Percentiles rank a stretch among this genome's conserved stretches.
Conservation (phyloP, 2,113 vertebrate genomes). For the Psilopsiagon aymara region DNA sequence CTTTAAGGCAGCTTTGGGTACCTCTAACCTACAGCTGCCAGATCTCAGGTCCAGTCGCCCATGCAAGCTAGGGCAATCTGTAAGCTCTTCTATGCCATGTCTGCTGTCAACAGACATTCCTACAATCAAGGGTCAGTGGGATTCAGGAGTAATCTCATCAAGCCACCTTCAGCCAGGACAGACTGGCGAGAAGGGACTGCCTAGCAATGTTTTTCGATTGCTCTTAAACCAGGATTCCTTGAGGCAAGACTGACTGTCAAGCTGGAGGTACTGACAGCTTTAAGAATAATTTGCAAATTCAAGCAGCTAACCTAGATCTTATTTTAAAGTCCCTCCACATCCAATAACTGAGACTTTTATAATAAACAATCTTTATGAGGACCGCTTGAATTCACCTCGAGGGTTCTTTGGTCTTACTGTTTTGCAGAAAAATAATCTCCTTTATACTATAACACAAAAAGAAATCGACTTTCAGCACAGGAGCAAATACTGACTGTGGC, state of each 20-base stretch:
- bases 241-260: neutral
- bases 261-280: neutral
- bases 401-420: neutral
- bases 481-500: neutral
- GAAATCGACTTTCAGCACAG: neutral
- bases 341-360: neutral
- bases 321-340: neutral
- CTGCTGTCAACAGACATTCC: neutral
- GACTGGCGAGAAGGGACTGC: neutral
- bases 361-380: neutral
- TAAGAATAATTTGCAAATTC: neutral
- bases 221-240: neutral
- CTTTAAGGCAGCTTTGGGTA: neutral
- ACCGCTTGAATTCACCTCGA: neutral
- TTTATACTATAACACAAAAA: neutral
- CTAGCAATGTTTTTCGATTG: neutral
- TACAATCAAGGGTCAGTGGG: accelerated
- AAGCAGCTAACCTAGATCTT: neutral
- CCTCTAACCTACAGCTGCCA: neutral
- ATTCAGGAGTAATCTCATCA: neutral
- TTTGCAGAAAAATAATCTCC: neutral
- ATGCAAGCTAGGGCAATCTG: neutral
- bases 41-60: neutral
- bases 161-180: neutral
- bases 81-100: neutral